Percentiles rank a stretch among this genome's conserved stretches.
phyloP scores from a whole-genome alignment of 2,888 invertebrate genomes.

The Girardia tigrina region DNA sequence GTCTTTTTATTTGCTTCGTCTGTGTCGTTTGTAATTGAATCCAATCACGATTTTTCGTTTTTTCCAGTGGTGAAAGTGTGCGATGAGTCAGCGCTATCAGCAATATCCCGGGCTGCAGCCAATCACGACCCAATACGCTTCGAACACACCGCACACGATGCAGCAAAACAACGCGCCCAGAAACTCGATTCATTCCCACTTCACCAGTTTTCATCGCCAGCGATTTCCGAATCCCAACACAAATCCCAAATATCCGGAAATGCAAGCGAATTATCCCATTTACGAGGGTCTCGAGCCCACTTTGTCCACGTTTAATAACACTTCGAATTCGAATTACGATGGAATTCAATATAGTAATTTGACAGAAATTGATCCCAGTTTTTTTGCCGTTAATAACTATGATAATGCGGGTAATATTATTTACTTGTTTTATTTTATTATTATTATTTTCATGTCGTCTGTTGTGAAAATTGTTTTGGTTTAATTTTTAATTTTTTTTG shows the following conservation, averaged over 20 bases:
- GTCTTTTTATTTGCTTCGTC: no score
- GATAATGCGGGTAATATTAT: no score
- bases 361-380: not conserved
- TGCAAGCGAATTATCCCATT: not conserved
- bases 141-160: not conserved
- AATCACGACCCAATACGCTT: not conserved
- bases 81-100: slow-evolving; percentile 15
- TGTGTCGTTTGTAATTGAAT: not conserved
- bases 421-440: no score
- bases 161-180: not conserved
- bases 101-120: not conserved
- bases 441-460: no score
- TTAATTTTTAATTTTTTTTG: no score
- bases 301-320: not conserved
- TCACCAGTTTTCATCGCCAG: not conserved
- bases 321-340: not conserved
- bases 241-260: not conserved
- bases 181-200: not conserved
- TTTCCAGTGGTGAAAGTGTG: slow-evolving; percentile 1
- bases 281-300: not conserved
- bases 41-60: no score
- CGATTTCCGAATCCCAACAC: not conserved
- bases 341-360: slow-evolving; percentile 13
- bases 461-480: no score
- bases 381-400: not conserved